These are phyloP conservation scores for Myocastor coypus DNA, from an alignment of 2,113 vertebrate species.

Conservation along the genomic window DNA sequence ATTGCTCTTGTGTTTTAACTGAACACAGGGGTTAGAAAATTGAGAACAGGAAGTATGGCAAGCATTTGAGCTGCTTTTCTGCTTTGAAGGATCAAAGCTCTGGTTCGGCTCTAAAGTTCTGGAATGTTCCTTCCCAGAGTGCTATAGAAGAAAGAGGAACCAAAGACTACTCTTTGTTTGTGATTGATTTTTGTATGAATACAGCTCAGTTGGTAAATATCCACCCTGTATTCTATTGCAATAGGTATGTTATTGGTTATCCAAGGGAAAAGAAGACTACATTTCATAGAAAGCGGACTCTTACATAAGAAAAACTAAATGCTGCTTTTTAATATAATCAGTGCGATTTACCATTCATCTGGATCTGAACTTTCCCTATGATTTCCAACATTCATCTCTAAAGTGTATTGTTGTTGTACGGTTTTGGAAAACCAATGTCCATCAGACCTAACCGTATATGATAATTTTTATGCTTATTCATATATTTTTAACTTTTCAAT, in stretches of 20 bases:
- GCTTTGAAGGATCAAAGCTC: neutral
- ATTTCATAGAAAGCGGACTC: neutral
- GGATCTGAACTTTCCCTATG: neutral
- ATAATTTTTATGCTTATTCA: conserved; percentile 30
- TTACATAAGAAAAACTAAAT: neutral
- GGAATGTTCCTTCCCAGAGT: neutral
- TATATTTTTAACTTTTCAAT: conserved; percentile 67
- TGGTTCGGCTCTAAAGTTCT: neutral
- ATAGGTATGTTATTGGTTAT: neutral
- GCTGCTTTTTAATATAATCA: neutral
- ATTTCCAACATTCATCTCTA: neutral
- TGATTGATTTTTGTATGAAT: neutral
- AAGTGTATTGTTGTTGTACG: neutral
- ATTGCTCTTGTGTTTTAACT: neutral
- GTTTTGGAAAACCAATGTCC: neutral
- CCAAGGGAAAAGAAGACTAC: neutral
- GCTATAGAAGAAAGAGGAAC: neutral
- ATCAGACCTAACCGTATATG: conserved; percentile 51
- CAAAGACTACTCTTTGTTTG: neutral
- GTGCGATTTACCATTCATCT: neutral
- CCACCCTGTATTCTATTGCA: neutral
- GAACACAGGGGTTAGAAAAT: neutral
- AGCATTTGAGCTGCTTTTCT: neutral
- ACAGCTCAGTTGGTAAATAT: neutral
- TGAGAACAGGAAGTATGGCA: neutral